A percentile compares a stretch with the other conserved stretches of the same genome.
phyloP scores from a whole-genome alignment of 2,888 invertebrate genomes.

The Diadegma fenestrale region DNA sequence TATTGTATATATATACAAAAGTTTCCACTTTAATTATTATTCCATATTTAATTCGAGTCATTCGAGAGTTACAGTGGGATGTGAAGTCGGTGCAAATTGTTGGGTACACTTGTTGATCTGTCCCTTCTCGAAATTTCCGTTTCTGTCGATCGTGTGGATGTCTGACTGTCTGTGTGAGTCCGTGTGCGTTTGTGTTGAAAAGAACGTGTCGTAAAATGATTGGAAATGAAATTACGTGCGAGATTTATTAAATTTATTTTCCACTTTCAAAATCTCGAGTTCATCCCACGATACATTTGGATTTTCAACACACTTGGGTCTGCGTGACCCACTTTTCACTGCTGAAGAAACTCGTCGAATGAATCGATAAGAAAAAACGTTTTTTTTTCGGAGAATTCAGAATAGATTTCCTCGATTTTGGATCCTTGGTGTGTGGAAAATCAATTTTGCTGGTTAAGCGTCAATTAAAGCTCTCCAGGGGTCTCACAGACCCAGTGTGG shows the following conservation, averaged over 20 bases:
- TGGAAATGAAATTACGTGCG: slow-evolving; percentile 58
- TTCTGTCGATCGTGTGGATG: slow-evolving; percentile 6
- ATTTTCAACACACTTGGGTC: neutral
- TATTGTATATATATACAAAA: slow-evolving; percentile 70
- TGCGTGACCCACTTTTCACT: slow-evolving; percentile 3
- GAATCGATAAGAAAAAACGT: neutral
- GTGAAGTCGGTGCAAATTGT: slow-evolving; percentile 25
- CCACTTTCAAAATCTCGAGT: slow-evolving; percentile 6
- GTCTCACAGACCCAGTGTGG: slow-evolving; percentile 11
- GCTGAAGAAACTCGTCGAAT: neutral
- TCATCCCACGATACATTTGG: neutral
- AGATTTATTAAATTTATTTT: slow-evolving; percentile 52
- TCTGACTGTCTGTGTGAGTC: neutral
- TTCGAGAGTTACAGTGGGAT: slow-evolving; percentile 49
- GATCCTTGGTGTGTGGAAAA: neutral
- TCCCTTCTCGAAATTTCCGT: slow-evolving; percentile 17
- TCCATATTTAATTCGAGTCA: slow-evolving; percentile 38
- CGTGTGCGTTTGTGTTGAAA: neutral
- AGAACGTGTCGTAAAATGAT: slow-evolving; percentile 48
- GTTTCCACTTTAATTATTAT: slow-evolving; percentile 44
- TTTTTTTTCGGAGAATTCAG: neutral
- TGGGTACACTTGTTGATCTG: neutral
- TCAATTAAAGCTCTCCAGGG: neutral
- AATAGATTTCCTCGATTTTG: neutral
- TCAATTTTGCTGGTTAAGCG: neutral